phyloP scores from a whole-genome alignment of 1,140 invertebrate genomes.

The Nylanderia fulva region DNA sequence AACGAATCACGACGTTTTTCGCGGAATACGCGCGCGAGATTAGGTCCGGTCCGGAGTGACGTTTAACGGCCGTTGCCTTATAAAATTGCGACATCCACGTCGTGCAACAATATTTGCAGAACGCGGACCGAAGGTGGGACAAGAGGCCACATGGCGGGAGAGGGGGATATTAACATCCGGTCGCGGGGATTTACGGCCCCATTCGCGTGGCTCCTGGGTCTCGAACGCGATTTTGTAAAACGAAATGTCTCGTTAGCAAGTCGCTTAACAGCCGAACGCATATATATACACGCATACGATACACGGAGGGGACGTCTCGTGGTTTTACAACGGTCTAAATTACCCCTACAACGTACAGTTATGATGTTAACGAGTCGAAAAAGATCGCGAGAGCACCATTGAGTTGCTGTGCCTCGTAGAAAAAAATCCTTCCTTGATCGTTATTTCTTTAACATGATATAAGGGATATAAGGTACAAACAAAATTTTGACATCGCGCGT shows the following conservation, averaged over 20 bases:
- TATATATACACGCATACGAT: constrained; percentile 28
- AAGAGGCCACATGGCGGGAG: background rate
- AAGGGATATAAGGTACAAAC: background rate
- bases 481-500: background rate
- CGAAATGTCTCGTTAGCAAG: constrained; percentile 83
- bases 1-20: constrained; percentile 62
- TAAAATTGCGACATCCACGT: constrained; percentile 74
- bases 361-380: constrained; percentile 81
- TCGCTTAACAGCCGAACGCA: constrained; percentile 71
- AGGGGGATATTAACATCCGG: constrained; percentile 81
- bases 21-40: constrained; percentile 70
- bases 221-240: constrained; percentile 82
- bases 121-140: constrained; percentile 17
- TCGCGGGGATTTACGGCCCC: constrained; percentile 79
- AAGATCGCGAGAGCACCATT: background rate
- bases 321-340: constrained; percentile 84
- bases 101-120: constrained; percentile 73
- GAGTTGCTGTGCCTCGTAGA: background rate
- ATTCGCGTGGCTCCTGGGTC: constrained; percentile 75
- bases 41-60: constrained; percentile 67
- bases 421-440: background rate
- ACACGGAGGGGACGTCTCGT: constrained; percentile 46
- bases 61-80: constrained; percentile 73
- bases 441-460: background rate
- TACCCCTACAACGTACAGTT: constrained; percentile 77